A percentile compares a stretch with the other conserved stretches of the same genome.
Evolutionary conservation across 1,140 invertebrate species (phyloP).

Genomic region (Prorops nasuta): DNA sequence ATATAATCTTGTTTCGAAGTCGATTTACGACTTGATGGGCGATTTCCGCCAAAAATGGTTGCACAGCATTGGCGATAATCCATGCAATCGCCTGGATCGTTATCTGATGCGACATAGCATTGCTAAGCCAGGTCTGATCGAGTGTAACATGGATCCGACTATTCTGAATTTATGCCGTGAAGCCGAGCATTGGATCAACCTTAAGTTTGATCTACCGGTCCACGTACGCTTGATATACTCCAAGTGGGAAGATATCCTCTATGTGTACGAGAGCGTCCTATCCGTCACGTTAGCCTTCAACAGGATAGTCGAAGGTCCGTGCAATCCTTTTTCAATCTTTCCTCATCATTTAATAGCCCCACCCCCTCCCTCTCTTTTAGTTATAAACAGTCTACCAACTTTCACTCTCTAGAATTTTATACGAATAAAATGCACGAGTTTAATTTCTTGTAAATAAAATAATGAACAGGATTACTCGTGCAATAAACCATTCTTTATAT

Average conservation of each 20-base stretch:
- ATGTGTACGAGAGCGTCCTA: slow-evolving; percentile 72
- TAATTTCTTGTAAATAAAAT: too few relatives aligned
- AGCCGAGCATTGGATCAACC: slow-evolving; percentile 67
- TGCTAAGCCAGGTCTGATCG: slow-evolving; percentile 64
- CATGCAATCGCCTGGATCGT: slow-evolving; percentile 65
- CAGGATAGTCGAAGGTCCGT: slow-evolving; percentile 63
- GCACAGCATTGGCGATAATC: slow-evolving; percentile 59
- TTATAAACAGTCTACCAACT: too few relatives aligned
- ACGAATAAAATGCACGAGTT: too few relatives aligned
- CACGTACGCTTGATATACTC: slow-evolving; percentile 63
- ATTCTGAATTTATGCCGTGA: slow-evolving; percentile 66
- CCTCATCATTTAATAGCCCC: not conserved
- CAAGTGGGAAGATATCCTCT: slow-evolving; percentile 64
- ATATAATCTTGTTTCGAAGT: slow-evolving; percentile 63
- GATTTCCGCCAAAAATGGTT: slow-evolving; percentile 68
- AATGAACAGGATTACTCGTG: too few relatives aligned
- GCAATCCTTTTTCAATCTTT: not conserved
- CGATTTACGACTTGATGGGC: slow-evolving; percentile 65
- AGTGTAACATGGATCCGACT: slow-evolving; percentile 73
- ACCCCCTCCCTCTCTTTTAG: too few relatives aligned
- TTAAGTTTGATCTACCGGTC: slow-evolving; percentile 67
- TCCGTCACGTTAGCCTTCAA: slow-evolving; percentile 79
- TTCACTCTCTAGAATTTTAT: too few relatives aligned
- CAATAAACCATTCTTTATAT: too few relatives aligned
- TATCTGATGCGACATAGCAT: slow-evolving; percentile 69